Evolutionary conservation across 2,113 vertebrate species (phyloP).

Genomic region (Centropristis striata): DNA sequence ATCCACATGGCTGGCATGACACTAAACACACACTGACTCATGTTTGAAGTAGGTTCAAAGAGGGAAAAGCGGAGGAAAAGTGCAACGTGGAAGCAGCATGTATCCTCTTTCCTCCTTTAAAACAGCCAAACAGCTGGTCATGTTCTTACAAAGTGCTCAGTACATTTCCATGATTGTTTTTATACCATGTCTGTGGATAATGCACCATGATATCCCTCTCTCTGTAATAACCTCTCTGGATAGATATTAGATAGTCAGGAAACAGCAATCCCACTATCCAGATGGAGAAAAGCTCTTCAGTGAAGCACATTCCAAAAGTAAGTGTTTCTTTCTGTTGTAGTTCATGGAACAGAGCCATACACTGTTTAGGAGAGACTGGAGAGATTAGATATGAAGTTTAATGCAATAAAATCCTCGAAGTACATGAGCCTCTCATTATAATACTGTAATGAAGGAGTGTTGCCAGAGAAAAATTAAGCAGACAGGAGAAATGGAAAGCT

Average conservation of each 20-base stretch:
- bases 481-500: background rate
- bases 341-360: constrained; percentile 55
- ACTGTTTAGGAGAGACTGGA: constrained; percentile 49
- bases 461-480: constrained; percentile 32
- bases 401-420: constrained; percentile 46
- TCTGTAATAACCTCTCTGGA: constrained; percentile 57
- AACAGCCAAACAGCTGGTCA: constrained; percentile 70
- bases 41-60: constrained; percentile 88
- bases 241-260: constrained; percentile 61
- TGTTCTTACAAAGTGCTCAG: constrained; percentile 50
- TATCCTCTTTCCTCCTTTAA: constrained; percentile 64
- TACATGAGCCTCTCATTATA: constrained; percentile 40
- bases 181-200: constrained; percentile 49
- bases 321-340: constrained; percentile 68
- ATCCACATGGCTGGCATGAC: constrained; percentile 91
- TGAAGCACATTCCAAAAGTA: constrained; percentile 61
- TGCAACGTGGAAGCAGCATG: constrained; percentile 82
- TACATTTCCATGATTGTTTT: constrained; percentile 68
- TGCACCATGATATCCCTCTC: constrained; percentile 53
- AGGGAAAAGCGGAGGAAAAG: constrained; percentile 70
- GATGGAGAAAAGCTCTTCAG: constrained; percentile 67
- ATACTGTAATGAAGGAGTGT: constrained; percentile 35
- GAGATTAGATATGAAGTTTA: constrained; percentile 61
- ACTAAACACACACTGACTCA: constrained; percentile 85
- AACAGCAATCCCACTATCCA: constrained; percentile 62